Evolutionary conservation across 2,113 vertebrate genomes (phyloP).

Genomic region (Eudyptes chrysolophus): DNA sequence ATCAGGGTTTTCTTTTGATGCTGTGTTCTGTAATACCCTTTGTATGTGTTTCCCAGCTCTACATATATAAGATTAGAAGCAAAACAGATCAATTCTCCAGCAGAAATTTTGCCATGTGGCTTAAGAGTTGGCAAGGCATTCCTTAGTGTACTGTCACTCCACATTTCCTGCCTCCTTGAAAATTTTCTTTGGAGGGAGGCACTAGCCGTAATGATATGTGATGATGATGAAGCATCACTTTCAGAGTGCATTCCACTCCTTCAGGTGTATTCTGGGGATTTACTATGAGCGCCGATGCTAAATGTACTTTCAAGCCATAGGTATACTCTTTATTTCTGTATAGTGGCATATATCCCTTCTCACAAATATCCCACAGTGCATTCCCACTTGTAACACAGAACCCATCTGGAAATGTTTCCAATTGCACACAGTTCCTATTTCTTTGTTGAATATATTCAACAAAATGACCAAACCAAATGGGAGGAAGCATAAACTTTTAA

Average conservation of each 20-base stretch:
- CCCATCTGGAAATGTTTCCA: slow-evolving; percentile 2
- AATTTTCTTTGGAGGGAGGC: neutral
- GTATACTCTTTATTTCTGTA: neutral
- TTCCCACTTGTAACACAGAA: neutral
- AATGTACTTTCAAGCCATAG: neutral
- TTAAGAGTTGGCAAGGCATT: neutral
- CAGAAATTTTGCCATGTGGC: neutral
- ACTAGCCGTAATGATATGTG: neutral
- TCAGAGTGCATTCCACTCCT: neutral
- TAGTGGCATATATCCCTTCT: neutral
- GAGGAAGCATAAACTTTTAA: neutral
- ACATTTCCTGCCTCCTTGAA: neutral
- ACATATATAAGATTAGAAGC: neutral
- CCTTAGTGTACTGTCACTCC: neutral
- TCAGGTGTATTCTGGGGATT: neutral
- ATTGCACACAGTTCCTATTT: neutral
- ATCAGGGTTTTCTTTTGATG: neutral
- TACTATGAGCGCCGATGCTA: neutral
- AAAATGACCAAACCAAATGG: neutral
- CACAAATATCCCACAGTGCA: neutral
- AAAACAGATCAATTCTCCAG: neutral
- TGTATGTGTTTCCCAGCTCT: neutral
- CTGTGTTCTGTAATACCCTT: neutral
- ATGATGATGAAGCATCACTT: neutral
- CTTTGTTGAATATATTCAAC: neutral